Base-by-base conservation (phyloP, 2,113 vertebrate species). In the Xyrauchen texanus region DNA sequence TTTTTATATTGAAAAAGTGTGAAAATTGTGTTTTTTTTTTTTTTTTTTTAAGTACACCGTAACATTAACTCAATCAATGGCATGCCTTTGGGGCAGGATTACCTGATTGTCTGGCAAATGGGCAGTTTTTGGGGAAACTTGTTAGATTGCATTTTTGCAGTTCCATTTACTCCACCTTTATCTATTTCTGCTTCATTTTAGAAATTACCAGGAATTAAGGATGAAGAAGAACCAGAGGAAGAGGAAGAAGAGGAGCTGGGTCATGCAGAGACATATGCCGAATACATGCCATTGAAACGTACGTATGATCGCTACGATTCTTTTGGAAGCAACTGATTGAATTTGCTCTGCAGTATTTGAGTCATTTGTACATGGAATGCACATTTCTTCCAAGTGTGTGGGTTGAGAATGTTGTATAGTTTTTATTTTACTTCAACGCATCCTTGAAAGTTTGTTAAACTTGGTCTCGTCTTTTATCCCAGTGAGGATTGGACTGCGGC, bases 241-340 rank as follows among this genome's bases (percentile, higher is more conserved):
- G 98, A 99, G 85, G 98, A 99, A 77, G 97, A 99, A 58, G 98
- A 99, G 53, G 98, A 99, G 91, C 89, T 99, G 91, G 98, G 97
- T 64, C 97, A 98, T 21, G 96, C 97, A 8, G 98, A 99, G 85
- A 99, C 97, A 0, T 99, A 99, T 0, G 97, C 98, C 0, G 98
- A 99, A 82, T 99, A 99, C 79, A 99, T 99, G 98, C 98, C 98
- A 15, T 96, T 98, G 94, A 99, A 99, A 93, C 70, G 98, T 98
- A 93, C 6, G 95, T 72, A 69, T 51, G 0, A 49, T 8, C 21
- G n/a, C 42, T 0, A 4, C 5, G 12, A 13, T 55, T 5, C 12
- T 5, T 55, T 55, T 5, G 11, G 52, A 55, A 55, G 52, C 12
- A 55, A 12, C 11, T 52, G 8, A 10, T 52, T 55, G 11, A 55